Conservation (phyloP, 2,797 vertebrate genomes). For the Sebastes nivosus region DNA sequence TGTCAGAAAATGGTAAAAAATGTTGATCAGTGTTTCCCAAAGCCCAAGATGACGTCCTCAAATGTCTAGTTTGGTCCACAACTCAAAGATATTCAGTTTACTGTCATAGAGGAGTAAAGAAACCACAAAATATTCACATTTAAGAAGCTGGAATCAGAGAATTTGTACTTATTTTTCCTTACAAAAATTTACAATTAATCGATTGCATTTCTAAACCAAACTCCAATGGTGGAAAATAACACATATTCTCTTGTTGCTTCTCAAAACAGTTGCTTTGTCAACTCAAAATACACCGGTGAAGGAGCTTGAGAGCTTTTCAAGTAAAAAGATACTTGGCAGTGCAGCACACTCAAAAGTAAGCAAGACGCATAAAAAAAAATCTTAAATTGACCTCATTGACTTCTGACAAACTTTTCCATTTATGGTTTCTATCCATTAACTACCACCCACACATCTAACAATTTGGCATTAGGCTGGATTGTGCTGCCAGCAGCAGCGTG, state of each 20-base stretch:
- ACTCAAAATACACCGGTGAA: neutral
- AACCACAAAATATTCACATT: rapidly evolving
- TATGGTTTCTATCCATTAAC: conserved; percentile 44
- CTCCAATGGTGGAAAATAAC: neutral
- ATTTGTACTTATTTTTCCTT: too few relatives aligned
- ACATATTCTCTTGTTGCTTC: neutral
- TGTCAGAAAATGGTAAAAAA: too few relatives aligned
- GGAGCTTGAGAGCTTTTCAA: conserved; percentile 16
- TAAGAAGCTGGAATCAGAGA: too few relatives aligned
- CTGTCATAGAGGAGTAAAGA: too few relatives aligned
- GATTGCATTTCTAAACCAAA: neutral
- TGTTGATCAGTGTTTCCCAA: too few relatives aligned
- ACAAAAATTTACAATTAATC: rapidly evolving
- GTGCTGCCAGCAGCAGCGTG: conserved; percentile 41
- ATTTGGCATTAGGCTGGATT: conserved; percentile 29
- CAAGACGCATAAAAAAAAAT: conserved; percentile 16
- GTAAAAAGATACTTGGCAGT: neutral
- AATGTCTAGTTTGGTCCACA: too few relatives aligned
- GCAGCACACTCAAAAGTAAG: neutral
- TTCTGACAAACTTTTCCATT: conserved; percentile 51
- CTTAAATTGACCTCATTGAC: conserved; percentile 8
- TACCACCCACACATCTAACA: conserved; percentile 48
- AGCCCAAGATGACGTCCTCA: too few relatives aligned
- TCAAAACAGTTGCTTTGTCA: neutral
- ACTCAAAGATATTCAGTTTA: too few relatives aligned